A percentile compares a stretch with the other conserved stretches of the same genome.
Evolutionary conservation across 2,888 invertebrate species (phyloP).

Genomic region (Thymelicus acteon): DNA sequence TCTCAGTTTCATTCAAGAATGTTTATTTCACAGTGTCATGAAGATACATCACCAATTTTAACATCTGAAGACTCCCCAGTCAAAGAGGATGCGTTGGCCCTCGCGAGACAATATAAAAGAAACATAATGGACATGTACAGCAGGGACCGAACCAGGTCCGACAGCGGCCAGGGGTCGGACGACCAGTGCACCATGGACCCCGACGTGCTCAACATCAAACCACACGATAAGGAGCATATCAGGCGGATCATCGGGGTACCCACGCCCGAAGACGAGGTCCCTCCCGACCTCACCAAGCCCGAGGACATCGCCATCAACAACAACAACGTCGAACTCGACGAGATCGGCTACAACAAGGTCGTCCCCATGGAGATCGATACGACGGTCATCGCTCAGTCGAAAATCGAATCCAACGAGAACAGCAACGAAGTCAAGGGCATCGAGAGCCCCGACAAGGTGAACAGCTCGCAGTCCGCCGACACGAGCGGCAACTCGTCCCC

Average conservation of each 20-base stretch:
- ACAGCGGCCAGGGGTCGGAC: constrained; percentile 77
- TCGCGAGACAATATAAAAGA: constrained; percentile 67
- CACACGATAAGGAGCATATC: constrained; percentile 73
- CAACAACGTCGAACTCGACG: constrained; percentile 70
- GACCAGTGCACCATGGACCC: constrained; percentile 74
- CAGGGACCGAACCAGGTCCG: constrained; percentile 73
- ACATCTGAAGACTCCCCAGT: constrained; percentile 78
- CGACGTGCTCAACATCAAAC: constrained; percentile 70
- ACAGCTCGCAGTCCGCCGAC: constrained; percentile 74
- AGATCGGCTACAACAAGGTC: constrained; percentile 69
- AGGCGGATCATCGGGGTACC: constrained; percentile 77
- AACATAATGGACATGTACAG: constrained; percentile 77
- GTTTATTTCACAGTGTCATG: constrained; percentile 67
- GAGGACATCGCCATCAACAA: constrained; percentile 67
- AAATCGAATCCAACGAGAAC: constrained; percentile 66
- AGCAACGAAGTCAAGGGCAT: constrained; percentile 60
- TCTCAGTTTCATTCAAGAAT: not conserved
- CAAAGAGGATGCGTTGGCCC: constrained; percentile 66
- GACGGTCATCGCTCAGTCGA: constrained; percentile 67
- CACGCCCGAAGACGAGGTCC: constrained; percentile 68
- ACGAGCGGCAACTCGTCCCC: constrained; percentile 81
- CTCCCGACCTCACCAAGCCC: constrained; percentile 62
- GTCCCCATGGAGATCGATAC: constrained; percentile 79
- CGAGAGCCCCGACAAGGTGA: constrained; percentile 71
- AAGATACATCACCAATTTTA: constrained; percentile 73